A percentile compares a stretch with the other conserved stretches of the same genome.
Evolutionary conservation across 1,140 invertebrate species (phyloP).

Genomic region (Thrips palmi): DNA sequence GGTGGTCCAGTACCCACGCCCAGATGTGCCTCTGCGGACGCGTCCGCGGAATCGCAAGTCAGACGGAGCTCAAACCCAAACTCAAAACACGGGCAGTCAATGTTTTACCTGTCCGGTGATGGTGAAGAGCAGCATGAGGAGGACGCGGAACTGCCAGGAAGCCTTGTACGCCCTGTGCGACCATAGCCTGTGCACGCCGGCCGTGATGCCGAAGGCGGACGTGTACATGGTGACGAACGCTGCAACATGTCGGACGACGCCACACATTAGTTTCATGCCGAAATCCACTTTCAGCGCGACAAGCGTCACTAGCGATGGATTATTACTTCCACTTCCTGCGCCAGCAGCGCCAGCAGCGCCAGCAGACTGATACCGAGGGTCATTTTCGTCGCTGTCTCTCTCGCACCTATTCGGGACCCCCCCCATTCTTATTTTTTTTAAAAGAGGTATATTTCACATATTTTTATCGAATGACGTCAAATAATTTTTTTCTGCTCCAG

Average conservation of each 20-base stretch:
- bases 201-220: constrained; percentile 58
- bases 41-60: background rate
- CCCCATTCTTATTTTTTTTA: too few relatives aligned
- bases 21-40: constrained; percentile 44
- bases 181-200: constrained; percentile 78
- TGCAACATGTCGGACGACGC: constrained; percentile 23
- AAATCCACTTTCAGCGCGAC: too few relatives aligned
- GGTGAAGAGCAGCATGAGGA: constrained; percentile 62
- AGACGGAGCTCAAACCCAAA: constrained; percentile 7
- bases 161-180: constrained; percentile 78
- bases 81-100: constrained; percentile 2
- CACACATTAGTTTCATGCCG: too few relatives aligned
- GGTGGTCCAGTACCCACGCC: constrained; percentile 59
- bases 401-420: too few relatives aligned
- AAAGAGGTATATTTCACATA: too few relatives aligned
- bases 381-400: too few relatives aligned
- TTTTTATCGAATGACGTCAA: too few relatives aligned
- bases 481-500: too few relatives aligned
- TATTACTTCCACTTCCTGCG: too few relatives aligned
- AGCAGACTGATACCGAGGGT: too few relatives aligned
- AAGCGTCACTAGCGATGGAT: too few relatives aligned
- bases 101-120: constrained; percentile 61
- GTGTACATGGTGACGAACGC: constrained; percentile 41
- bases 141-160: constrained; percentile 50
- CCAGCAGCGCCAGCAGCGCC: too few relatives aligned